These are phyloP conservation scores for Agapetus fuscipes DNA, from an alignment of 2,888 invertebrate genomes.

Conservation along the genomic window DNA sequence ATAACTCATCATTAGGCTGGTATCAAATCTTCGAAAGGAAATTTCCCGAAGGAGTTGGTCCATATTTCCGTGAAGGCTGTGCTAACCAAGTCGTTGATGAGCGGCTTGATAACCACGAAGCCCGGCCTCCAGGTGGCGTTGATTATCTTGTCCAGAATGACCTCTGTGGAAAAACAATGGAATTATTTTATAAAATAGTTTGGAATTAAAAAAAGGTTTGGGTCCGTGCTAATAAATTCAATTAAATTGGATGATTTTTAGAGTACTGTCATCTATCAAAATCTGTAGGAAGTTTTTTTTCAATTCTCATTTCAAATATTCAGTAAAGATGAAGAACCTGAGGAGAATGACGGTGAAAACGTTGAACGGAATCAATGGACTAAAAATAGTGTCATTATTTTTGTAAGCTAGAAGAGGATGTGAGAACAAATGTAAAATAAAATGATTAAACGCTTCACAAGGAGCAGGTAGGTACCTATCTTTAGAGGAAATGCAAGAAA, in stretches of 20 bases:
- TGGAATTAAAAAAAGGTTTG: not conserved
- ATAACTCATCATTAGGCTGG: too few relatives aligned
- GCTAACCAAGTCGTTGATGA: conserved; percentile 76
- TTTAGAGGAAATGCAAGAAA: too few relatives aligned
- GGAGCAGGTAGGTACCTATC: too few relatives aligned
- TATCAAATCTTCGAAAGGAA: conserved; percentile 60
- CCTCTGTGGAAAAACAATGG: conserved; percentile 44
- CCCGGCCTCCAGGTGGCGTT: conserved; percentile 76
- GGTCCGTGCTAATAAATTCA: not conserved
- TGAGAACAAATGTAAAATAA: too few relatives aligned
- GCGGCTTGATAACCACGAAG: conserved; percentile 60
- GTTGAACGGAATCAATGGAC: too few relatives aligned
- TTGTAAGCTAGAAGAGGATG: too few relatives aligned
- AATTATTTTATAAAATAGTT: not conserved
- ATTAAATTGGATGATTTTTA: too few relatives aligned
- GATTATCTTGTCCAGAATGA: conserved; percentile 63
- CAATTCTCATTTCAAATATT: too few relatives aligned
- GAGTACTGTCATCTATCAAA: not conserved
- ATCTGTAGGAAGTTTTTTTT: not conserved
- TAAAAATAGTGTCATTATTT: too few relatives aligned
- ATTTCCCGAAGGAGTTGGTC: conserved; percentile 62
- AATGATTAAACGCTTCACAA: too few relatives aligned
- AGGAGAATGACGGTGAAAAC: too few relatives aligned
- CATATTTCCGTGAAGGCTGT: conserved; percentile 77
- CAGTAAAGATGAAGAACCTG: too few relatives aligned